These are phyloP conservation scores for Suncus etruscus DNA, from an alignment of 2,113 vertebrate genomes.

Conservation along the genomic window DNA sequence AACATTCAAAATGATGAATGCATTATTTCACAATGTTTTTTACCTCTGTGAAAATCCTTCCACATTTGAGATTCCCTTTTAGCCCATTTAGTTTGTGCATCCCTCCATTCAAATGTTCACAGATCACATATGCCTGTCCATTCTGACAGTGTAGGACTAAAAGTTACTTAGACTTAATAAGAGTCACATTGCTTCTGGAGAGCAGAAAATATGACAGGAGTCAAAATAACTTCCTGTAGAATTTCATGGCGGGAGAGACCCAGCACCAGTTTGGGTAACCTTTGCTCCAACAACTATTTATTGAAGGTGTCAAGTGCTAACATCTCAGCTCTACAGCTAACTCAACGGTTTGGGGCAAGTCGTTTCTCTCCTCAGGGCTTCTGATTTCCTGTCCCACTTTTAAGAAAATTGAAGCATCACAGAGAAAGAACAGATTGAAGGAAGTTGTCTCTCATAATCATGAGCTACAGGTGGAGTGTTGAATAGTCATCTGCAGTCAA, in stretches of 20 bases:
- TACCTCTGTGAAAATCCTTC: neutral
- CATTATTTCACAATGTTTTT: neutral
- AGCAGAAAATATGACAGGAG: neutral
- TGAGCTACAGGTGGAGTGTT: neutral
- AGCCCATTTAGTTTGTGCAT: neutral
- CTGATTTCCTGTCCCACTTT: neutral
- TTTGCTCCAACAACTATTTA: neutral
- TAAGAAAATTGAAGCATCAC: slow-evolving; percentile 26
- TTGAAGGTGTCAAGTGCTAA: neutral
- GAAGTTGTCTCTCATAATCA: slow-evolving; percentile 11
- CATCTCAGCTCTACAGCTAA: neutral
- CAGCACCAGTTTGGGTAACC: neutral
- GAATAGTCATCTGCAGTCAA: neutral
- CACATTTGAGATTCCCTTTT: neutral
- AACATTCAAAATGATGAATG: slow-evolving; percentile 1
- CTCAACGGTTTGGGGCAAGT: neutral
- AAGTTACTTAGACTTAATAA: neutral
- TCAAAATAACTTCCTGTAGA: neutral
- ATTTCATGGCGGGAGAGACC: neutral
- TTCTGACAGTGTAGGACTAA: neutral
- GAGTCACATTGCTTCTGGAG: neutral
- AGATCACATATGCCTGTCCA: no score
- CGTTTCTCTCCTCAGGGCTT: neutral
- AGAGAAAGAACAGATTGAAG: slow-evolving; percentile 3
- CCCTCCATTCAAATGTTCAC: neutral